Base-by-base conservation (phyloP, 2,113 vertebrate species). In the Cyanoramphus novaezelandiae region DNA sequence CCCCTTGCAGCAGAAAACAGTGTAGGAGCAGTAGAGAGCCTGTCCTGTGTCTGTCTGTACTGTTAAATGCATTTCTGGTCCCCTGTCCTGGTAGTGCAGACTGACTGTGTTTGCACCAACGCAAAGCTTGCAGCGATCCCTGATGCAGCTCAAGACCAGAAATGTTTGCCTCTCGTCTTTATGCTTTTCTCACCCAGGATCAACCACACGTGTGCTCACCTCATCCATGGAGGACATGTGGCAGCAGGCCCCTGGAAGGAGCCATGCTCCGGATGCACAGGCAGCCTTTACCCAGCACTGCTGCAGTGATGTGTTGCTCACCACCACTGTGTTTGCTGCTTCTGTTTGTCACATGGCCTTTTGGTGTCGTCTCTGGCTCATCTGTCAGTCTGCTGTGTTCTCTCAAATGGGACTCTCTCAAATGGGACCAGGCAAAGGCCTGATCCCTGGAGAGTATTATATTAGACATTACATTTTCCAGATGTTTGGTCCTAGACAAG, bases 391-490 rank as follows among this genome's bases (percentile, higher is more conserved):
- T 94, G 57, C 75, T 95, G 69, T 1, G 1, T 90, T 76, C 79
- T 79, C 79, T 90, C 79, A 76, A 43, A 82, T 39, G 71, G 70
- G 88, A 82, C n/a, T 76, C 79, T 79, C 79, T 90, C 79, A 76
- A 46, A 82, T 35, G 71, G 70, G 88, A 82, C n/a, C 29, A 71
- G 63, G 47, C 43, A 82, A 88, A 93, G 63, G 70, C 43, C 91
- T 79, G 75, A 27, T 94, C 86, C 50, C 86, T 59, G 55, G 43
- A 50, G 85, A 88, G 4, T 14, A 8, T 82, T 95, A 17, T 59
- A 75, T 84, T 94, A 87, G 69, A 79, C 53, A 71, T 25, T 85
- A 68, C 33, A 17, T 94, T 92, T 95, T 88, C 70, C 88, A 80
- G 76, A 87, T 92, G 75, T 95, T 76, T 92, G 43, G 35, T 44